Percentiles rank a stretch among this genome's conserved stretches.
These are phyloP conservation scores for Coracopsis vasa DNA, from an alignment of 2,113 vertebrate genomes.

Conservation along the genomic window DNA sequence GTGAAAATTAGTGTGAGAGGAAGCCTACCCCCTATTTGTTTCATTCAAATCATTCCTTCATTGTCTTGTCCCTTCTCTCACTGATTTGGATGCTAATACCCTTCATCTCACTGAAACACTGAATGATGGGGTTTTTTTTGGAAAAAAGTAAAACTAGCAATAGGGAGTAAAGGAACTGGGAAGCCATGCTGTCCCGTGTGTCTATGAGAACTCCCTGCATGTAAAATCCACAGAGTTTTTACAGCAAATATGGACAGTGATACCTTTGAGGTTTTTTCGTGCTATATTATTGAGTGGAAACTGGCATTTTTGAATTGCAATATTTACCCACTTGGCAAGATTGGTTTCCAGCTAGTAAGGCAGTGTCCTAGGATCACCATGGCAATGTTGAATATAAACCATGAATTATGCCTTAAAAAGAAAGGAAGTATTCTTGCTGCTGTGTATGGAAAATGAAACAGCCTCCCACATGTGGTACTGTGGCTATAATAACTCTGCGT, in stretches of 20 bases:
- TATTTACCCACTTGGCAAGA: neutral
- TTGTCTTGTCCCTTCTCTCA: neutral
- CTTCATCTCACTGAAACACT: neutral
- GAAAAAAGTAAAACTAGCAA: neutral
- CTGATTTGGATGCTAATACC: neutral
- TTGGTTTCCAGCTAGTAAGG: neutral
- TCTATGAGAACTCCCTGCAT: neutral
- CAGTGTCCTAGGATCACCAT: neutral
- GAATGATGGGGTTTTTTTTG: neutral
- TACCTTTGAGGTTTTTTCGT: neutral
- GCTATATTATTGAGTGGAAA: neutral
- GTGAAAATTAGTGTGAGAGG: neutral
- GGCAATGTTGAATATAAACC: neutral
- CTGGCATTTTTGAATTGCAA: neutral
- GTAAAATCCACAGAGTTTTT: neutral
- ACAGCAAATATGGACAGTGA: neutral
- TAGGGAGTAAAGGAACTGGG: neutral
- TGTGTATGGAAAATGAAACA: neutral
- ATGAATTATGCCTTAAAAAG: slow-evolving; percentile 17
- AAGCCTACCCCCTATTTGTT: neutral
- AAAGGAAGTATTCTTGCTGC: neutral
- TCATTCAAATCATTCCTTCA: neutral
- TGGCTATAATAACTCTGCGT: neutral
- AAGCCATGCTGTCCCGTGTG: rapidly evolving
- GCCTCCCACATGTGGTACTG: neutral